Conservation (phyloP, 2,888 invertebrate species). For the Scaptomyza tumidula region DNA sequence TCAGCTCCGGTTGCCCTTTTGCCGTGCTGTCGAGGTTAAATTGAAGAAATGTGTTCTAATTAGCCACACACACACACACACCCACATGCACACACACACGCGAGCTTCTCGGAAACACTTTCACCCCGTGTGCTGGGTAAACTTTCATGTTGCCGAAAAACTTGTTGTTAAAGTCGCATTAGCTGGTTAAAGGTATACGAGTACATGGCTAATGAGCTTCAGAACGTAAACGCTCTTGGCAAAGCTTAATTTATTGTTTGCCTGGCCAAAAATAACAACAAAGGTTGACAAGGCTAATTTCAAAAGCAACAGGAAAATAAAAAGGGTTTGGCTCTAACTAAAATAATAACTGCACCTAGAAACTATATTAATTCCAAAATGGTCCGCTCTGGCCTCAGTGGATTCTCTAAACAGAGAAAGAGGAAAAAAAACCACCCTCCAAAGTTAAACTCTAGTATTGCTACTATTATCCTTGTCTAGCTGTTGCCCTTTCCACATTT, state of each 20-base stretch:
- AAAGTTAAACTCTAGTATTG: background rate
- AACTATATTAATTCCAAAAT: constrained; percentile 36
- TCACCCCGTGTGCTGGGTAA: constrained; percentile 20
- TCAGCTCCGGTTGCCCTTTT: constrained; percentile 44
- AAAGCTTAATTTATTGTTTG: constrained; percentile 67
- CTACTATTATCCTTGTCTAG: background rate
- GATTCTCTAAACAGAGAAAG: background rate
- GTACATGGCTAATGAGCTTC: constrained; percentile 58
- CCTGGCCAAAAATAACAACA: constrained; percentile 32
- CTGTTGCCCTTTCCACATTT: background rate
- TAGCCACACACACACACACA: constrained; percentile 73
- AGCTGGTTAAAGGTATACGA: constrained; percentile 64
- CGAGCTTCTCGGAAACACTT: constrained; percentile 37
- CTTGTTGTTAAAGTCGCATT: constrained; percentile 77
- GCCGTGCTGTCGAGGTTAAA: constrained; percentile 63
- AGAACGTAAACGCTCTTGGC: constrained; percentile 18
- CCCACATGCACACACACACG: constrained; percentile 59
- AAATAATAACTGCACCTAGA: background rate
- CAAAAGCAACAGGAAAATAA: constrained; percentile 4
- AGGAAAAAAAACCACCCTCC: constrained; percentile 20
- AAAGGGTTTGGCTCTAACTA: constrained; percentile 25
- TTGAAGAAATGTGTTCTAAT: constrained; percentile 79
- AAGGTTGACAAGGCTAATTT: constrained; percentile 30
- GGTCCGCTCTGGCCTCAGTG: constrained; percentile 32
- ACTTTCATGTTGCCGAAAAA: constrained; percentile 57